Conservation (phyloP, 2,888 invertebrate species). For the Meteorus cinctellus region DNA sequence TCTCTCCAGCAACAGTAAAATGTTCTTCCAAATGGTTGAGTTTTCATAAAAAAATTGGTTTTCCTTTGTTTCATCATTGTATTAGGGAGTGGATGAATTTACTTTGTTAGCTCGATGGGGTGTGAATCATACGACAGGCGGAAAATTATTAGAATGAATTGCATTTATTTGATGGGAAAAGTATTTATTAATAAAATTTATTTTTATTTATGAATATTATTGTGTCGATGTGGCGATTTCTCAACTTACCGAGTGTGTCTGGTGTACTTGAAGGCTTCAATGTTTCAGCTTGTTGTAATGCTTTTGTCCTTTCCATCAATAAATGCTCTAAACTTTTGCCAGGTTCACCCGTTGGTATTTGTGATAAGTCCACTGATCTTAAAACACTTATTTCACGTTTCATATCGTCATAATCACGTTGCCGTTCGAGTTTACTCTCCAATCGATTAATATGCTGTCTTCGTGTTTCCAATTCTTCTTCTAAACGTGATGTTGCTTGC, state of each 20-base stretch:
- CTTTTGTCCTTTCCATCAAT: constrained; percentile 85
- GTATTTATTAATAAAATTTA: constrained; percentile 1
- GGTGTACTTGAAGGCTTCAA: constrained; percentile 73
- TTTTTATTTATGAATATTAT: not conserved
- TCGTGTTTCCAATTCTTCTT: constrained; percentile 92
- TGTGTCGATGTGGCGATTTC: constrained; percentile 3
- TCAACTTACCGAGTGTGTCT: constrained; percentile 71
- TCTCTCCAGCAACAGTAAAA: not conserved
- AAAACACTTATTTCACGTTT: constrained; percentile 91
- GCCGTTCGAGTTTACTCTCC: constrained; percentile 88
- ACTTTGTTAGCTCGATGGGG: constrained; percentile 46
- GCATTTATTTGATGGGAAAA: constrained; percentile 14
- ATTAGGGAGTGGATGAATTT: constrained; percentile 36
- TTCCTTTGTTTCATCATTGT: not conserved
- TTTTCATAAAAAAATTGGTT: not conserved
- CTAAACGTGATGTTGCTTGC: constrained; percentile 89
- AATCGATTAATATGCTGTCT: constrained; percentile 88
- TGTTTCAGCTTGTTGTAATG: constrained; percentile 78
- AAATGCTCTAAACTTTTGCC: constrained; percentile 80
- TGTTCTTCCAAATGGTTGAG: not conserved
- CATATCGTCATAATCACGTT: constrained; percentile 94
- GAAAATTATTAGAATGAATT: constrained; percentile 35
- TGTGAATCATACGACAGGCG: constrained; percentile 50
- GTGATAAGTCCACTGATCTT: constrained; percentile 84
- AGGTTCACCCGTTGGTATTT: constrained; percentile 74